Evolutionary conservation across 2,113 vertebrate genomes (phyloP).

Genomic region (Romanogobio albipinnatus): DNA sequence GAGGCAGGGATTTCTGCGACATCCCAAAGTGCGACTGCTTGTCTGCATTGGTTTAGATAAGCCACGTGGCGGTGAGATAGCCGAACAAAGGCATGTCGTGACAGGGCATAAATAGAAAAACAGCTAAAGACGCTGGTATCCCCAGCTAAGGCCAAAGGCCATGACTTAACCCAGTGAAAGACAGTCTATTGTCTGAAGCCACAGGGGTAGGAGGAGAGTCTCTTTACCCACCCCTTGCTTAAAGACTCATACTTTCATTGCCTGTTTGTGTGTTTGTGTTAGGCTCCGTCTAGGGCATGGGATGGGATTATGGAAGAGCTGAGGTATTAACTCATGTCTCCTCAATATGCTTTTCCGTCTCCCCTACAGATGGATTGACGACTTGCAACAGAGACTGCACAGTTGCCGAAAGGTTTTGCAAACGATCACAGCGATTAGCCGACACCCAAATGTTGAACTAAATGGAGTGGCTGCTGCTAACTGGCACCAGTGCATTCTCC

Average conservation of each 20-base stretch:
- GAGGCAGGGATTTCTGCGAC: constrained; percentile 60
- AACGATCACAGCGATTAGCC: constrained; percentile 65
- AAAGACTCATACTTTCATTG: constrained; percentile 68
- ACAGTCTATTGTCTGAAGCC: constrained; percentile 73
- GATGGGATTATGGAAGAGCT: constrained; percentile 60
- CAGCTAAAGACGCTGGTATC: constrained; percentile 74
- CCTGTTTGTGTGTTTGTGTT: constrained; percentile 53
- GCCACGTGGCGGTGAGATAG: constrained; percentile 72
- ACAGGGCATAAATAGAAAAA: constrained; percentile 76
- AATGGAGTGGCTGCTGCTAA: neutral
- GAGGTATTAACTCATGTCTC: constrained; percentile 67
- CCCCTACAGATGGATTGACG: constrained; percentile 60
- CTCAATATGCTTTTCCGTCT: constrained; percentile 68
- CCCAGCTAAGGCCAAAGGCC: constrained; percentile 64
- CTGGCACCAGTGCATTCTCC: neutral
- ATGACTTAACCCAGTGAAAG: constrained; percentile 71
- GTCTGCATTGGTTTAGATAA: constrained; percentile 79
- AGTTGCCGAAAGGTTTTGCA: constrained; percentile 72
- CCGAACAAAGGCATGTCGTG: constrained; percentile 70
- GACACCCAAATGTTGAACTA: neutral
- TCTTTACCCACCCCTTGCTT: constrained; percentile 62
- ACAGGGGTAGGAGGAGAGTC: constrained; percentile 64
- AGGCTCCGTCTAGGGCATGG: constrained; percentile 48
- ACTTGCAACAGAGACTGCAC: constrained; percentile 66
- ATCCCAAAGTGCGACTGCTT: constrained; percentile 76